Evolutionary conservation across 1,140 invertebrate genomes (phyloP), one percentile per base, ranked within the genome.

Genomic region (Globodera rostochiensis): DNA sequence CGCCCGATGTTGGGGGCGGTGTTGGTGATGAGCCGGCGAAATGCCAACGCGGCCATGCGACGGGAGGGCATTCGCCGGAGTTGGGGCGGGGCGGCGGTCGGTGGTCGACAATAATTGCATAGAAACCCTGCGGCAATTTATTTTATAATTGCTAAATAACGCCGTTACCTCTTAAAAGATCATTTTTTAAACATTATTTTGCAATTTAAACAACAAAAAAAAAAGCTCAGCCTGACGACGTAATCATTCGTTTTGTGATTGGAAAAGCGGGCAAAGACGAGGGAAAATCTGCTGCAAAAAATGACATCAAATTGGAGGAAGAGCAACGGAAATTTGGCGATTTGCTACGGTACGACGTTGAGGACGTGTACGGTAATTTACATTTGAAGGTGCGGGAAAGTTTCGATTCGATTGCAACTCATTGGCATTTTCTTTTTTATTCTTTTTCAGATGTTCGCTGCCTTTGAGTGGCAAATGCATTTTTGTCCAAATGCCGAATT

Each of bases 401-500:
- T 36, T 36, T 36, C 36, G 36, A 36, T 36, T 36, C 3, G 36
- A 36, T 36, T 3, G 36, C 1, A 36, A 2, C 2, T 36, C 2
- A 36, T 36, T 2, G 25, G 25, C 25, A 36, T 36, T 36, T 53
- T 53, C 50, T 4, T 53, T 53, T 15, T 53, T 53, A 53, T 11
- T 64, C 36, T 36, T 64, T 64, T 64, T 15, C 57, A 57, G 74
- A 57, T 76, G 74, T 57, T 57, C 3, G 47, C 50, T 15, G 74
- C 47, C 2, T 76, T 57, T 47, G 57, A 76, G 53, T 76, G 74
- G 74, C 74, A 76, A 60, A 57, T 64, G 36, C 57, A 76, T 64
- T 76, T 49, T 19, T 76, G 49, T 60, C 46, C 74, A 21, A 76
- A 76, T 76, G 49, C 74, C 45, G 74, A 76, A 76, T 76, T 53